Evolutionary conservation across 2,888 invertebrate species (phyloP), one percentile per base, ranked within the genome.

Genomic region (Dusona sp.): DNA sequence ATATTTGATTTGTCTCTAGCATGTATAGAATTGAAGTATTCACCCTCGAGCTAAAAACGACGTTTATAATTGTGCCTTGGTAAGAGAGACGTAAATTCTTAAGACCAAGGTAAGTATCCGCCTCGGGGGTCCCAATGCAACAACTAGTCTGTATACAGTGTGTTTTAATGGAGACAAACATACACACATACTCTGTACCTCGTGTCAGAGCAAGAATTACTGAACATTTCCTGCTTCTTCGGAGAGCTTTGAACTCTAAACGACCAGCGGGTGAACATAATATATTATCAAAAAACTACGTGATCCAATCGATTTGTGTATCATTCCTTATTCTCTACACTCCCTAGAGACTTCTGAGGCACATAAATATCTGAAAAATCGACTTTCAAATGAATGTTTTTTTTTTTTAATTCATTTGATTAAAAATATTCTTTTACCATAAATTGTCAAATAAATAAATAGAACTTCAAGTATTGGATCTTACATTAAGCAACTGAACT

Each of bases 171-270:
- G 65, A 36, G 54, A 29, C 61, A 61, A 61, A 61, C 61, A 61
- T 29, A 29, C 61, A 25, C 29, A 61, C 61, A 67, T 65, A n/a
- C 42, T 16, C 54, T 67, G 42, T 65, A 73, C 42, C 45, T 54
- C 25, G 57, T 77, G 70, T 45, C 75, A 51, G 38, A 36, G 22
- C 65, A 33, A 65, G 65, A 65, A 65, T 77, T 33, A 33, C 48
- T 48, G 45, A 33, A 78, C 79, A 88, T 88, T 90, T 90, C 90
- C 90, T 90, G 89, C 84, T 90, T 86, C 83, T 87, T 79, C 42
- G 70, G 68, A 73, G 90, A 89, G 88, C 90, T 90, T 90, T 90
- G 90, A 90, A 90, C 90, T 88, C 88, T 70, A 33, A 72, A 57
- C 36, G 19, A 48, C 22, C 25, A 42, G 33, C 16, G 16, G 51